Evolutionary conservation across 2,113 vertebrate genomes (phyloP), one percentile per base, ranked within the genome.

Genomic region (Eolophus roseicapilla): DNA sequence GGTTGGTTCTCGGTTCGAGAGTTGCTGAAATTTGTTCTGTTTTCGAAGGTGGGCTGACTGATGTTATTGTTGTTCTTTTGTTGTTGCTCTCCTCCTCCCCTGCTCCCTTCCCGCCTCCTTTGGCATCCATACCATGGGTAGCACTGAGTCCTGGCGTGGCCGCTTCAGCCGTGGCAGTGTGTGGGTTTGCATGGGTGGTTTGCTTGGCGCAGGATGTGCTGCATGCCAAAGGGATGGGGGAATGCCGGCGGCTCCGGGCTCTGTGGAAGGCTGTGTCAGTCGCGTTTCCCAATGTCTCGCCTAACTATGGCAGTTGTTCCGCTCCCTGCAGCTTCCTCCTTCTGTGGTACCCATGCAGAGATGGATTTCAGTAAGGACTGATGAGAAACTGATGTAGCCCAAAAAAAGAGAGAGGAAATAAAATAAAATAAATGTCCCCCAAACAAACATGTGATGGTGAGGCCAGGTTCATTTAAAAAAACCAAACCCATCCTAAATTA

Each of bases 1-100:
- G 98, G 98, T 98, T 98, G 98, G 98, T 98, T 98, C 98, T 98
- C 95, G 96, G 98, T 98, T 98, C 93, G 97, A 98, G 97, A 98
- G 97, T 98, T 98, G 97, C 97, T 98, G 97, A 95, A 95, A 94
- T 46, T 97, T 97, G 97, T 96, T 91, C 97, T 97, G 97, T 98
- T 97, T 96, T 97, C 78, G 96, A 95, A 98, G 98, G 97, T 97
- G 98, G 98, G 97, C 97, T 98, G 98, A 97, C 97, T 97, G 97
- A 95, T 97, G 97, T 97, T 97, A 90, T 96, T 97, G 97, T 97
- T 83, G 47, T 96, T 92, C 91, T 97, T 96, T 95, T 97, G 97
- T 98, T 90, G 94, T 96, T 95, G 96, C 96, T 88, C 75, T 92
- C 83, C 75, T 93, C 83, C 79, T 90, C 52, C 83, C 76, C 80